Conservation (phyloP, 2,797 vertebrate genomes). For the Gephyroberyx darwinii region DNA sequence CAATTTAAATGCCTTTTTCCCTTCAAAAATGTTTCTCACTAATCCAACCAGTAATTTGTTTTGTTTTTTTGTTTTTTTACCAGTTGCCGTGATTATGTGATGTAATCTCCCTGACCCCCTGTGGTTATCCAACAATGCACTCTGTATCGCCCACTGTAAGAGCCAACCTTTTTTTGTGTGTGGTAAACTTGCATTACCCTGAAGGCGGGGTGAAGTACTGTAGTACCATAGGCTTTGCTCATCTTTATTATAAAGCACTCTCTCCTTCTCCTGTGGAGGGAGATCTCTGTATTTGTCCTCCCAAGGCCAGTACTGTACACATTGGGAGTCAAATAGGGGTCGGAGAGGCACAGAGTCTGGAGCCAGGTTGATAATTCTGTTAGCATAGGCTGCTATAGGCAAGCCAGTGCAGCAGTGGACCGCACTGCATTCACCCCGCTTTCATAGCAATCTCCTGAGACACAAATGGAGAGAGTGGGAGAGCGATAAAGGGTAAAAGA, state of each 20-base stretch:
- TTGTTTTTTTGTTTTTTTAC: too few relatives aligned
- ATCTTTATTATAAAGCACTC: slow-evolving; percentile 52
- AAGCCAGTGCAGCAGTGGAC: slow-evolving; percentile 1
- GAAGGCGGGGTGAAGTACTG: slow-evolving; percentile 33
- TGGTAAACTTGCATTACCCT: slow-evolving; percentile 39
- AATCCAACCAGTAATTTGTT: too few relatives aligned
- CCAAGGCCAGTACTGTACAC: slow-evolving; percentile 29
- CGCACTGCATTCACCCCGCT: slow-evolving; percentile 54
- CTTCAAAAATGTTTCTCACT: too few relatives aligned
- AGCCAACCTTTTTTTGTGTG: slow-evolving; percentile 24
- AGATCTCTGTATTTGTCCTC: slow-evolving; percentile 34
- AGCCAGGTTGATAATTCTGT: slow-evolving; percentile 67
- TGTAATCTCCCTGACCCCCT: not conserved
- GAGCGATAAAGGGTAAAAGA: slow-evolving; percentile 49
- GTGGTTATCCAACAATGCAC: slow-evolving; percentile 10
- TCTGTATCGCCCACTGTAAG: not conserved
- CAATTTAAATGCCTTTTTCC: too few relatives aligned
- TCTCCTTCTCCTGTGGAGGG: slow-evolving; percentile 28
- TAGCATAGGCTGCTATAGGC: slow-evolving; percentile 51
- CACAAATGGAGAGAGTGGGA: slow-evolving; percentile 35
- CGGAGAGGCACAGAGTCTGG: slow-evolving; percentile 41
- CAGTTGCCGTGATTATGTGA: too few relatives aligned
- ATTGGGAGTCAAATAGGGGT: slow-evolving; percentile 28
- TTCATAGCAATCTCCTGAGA: slow-evolving; percentile 62
- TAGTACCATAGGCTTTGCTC: slow-evolving; percentile 2